Evolutionary conservation across 2,888 invertebrate species (phyloP), one percentile per base, ranked within the genome.

Genomic region (Coelogynopora nodosa): DNA sequence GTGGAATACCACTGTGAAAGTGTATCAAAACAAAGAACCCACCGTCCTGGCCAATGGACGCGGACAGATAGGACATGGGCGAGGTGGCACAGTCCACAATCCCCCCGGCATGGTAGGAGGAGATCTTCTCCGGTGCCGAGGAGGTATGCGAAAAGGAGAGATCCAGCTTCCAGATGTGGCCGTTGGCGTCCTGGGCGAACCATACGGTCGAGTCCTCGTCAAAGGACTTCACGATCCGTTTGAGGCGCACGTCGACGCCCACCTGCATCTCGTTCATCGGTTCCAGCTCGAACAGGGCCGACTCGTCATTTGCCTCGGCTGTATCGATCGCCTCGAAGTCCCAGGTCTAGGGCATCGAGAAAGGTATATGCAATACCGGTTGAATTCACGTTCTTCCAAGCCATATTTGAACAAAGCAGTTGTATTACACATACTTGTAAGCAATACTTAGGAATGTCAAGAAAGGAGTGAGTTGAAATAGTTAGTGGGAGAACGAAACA

Each of bases 261-360:
- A 95, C 94, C 89, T 94, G 93, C 89, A 95, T 94, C 91, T 96
- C 96, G 89, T 95, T 95, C 86, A 95, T 95, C 0, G 97, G 96
- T 90, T 96, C 96, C 87, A 96, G 94, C 92, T 96, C 95, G 29
- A 96, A 94, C 87, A 94, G 94, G 1, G 94, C 94, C 89, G 95
- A 94, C 1, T 95, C 95, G 89, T 96, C 96, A 0, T 95, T 94
- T 0, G 95, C 94, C 91, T 96, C 95, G 0, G 96, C 95, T 88
- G 95, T 94, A 89, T 96, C 96, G n/a, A 97, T 95, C 0, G 95
- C 95, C 89, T 96, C 96, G 93, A 96, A 96, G 92, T 95, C 96
- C 97, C 97, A 97, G 10, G 95, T 94, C 90, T 92, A 85, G n/a
- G n/a, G n/a, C n/a, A n/a, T n/a, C n/a, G n/a, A n/a, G n/a, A n/a